These are phyloP conservation scores for Lamprotornis superbus DNA, from an alignment of 2,113 vertebrate species.

Conservation along the genomic window DNA sequence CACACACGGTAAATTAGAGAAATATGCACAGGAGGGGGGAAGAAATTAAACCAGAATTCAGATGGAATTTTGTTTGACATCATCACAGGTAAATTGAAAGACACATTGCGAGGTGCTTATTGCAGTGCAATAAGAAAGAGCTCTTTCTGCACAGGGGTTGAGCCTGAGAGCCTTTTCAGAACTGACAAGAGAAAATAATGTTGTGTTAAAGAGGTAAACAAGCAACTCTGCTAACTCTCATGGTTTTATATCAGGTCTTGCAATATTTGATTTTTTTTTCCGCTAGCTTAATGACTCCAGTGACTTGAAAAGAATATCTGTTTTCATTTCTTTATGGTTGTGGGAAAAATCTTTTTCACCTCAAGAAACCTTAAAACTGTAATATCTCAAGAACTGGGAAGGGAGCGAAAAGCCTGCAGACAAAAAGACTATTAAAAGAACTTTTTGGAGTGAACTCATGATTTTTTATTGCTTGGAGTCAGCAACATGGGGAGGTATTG, in stretches of 20 bases:
- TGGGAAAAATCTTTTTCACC: constrained; percentile 19
- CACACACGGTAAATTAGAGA: not conserved
- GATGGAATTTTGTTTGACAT: not conserved
- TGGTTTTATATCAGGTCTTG: not conserved
- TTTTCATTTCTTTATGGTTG: constrained; percentile 10
- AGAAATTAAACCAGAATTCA: not conserved
- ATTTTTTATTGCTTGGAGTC: constrained; percentile 27
- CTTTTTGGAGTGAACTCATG: not conserved
- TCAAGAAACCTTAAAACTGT: constrained; percentile 3
- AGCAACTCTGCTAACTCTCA: not conserved
- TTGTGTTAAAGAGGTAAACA: not conserved
- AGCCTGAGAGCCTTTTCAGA: not conserved
- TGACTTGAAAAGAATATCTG: constrained; percentile 12
- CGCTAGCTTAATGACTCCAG: not conserved
- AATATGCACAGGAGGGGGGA: not conserved
- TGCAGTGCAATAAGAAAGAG: not conserved
- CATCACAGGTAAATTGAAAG: not conserved
- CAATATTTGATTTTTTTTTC: not conserved
- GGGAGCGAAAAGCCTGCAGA: not conserved
- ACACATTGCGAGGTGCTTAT: not conserved
- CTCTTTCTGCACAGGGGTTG: not conserved
- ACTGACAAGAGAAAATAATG: not conserved
- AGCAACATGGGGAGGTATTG: not conserved
- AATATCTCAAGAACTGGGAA: not conserved
- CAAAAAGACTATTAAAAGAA: constrained; percentile 21